These are phyloP conservation scores for Serinus canaria DNA, from an alignment of 2,113 vertebrate genomes.

Conservation along the genomic window DNA sequence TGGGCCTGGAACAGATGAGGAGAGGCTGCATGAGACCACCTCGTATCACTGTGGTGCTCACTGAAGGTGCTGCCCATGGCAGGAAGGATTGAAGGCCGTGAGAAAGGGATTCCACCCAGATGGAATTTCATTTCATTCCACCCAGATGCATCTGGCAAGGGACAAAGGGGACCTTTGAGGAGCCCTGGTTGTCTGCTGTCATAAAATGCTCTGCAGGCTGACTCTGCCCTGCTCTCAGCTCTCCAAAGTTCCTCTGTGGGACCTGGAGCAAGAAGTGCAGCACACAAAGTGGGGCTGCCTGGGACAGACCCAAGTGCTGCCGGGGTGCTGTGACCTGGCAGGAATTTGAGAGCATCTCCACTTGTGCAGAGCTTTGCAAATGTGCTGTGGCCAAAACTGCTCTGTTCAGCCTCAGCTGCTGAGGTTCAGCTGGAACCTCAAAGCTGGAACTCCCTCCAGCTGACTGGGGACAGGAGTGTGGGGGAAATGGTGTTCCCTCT, in stretches of 20 bases:
- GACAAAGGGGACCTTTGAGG: not conserved
- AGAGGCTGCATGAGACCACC: not conserved
- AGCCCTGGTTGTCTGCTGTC: not conserved
- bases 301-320: not conserved
- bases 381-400: not conserved
- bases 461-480: not conserved
- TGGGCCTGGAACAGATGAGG: not conserved
- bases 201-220: not conserved
- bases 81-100: not conserved
- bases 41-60: rapidly evolving
- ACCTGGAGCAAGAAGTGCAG: not conserved
- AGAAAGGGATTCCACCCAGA: not conserved
- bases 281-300: not conserved
- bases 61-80: not conserved
- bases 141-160: not conserved
- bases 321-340: not conserved
- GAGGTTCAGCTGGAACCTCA: not conserved
- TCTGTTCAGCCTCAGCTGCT: not conserved
- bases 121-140: too few species aligned
- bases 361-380: not conserved
- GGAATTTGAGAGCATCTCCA: not conserved
- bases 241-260: not conserved
- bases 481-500: not conserved
- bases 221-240: not conserved
- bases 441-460: not conserved